Evolutionary conservation across 2,797 vertebrate species (phyloP).

Genomic region (Emydoidea blandingii): DNA sequence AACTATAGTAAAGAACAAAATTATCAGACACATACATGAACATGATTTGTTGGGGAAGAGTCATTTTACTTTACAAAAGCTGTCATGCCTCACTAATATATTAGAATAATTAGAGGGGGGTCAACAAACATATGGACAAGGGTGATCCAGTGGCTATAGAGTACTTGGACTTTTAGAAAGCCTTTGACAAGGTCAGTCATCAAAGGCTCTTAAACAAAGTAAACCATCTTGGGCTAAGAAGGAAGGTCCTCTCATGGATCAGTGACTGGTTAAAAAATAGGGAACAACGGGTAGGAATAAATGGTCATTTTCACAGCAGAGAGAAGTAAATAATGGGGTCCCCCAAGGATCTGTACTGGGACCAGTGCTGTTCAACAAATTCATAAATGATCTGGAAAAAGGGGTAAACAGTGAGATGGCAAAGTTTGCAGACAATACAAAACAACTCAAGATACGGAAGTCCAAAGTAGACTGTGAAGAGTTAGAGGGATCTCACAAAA

Average conservation of each 20-base stretch:
- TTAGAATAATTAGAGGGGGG: neutral
- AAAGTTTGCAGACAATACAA: neutral
- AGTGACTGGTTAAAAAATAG: neutral
- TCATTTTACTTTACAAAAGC: too few relatives aligned
- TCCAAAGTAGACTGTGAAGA: neutral
- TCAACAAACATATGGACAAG: neutral
- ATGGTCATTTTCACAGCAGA: too few relatives aligned
- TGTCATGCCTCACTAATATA: neutral
- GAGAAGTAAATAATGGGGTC: neutral
- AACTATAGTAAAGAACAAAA: neutral
- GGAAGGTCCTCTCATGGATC: neutral
- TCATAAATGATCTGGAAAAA: neutral
- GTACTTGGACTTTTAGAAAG: neutral
- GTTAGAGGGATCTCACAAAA: neutral
- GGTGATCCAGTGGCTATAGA: neutral
- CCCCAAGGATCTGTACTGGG: neutral
- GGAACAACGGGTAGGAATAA: too few relatives aligned
- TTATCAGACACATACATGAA: neutral
- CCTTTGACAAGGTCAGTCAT: neutral
- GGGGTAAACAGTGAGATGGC: neutral
- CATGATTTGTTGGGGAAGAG: neutral
- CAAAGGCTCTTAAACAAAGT: neutral
- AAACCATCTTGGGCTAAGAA: neutral
- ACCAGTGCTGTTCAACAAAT: neutral
- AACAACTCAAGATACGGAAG: neutral